Percentiles rank a stretch among this genome's conserved stretches.
These are phyloP conservation scores for Microplitis mediator DNA, from an alignment of 1,140 invertebrate genomes.

Conservation along the genomic window DNA sequence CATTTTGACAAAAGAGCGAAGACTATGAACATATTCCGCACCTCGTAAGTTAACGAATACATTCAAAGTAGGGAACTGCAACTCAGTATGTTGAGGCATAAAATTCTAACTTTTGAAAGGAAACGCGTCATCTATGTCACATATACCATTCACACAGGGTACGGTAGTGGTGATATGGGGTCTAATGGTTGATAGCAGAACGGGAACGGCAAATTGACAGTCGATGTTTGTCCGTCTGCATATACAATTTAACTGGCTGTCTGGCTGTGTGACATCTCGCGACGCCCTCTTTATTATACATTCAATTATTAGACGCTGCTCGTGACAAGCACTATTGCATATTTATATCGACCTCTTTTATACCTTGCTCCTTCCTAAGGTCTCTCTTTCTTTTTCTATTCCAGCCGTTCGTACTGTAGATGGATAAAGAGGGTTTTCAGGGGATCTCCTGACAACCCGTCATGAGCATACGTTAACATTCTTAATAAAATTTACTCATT, in stretches of 20 bases:
- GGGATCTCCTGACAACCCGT: conserved; percentile 46
- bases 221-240: conserved; percentile 48
- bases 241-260: conserved; percentile 33
- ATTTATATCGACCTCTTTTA: conserved; percentile 53
- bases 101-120: too few relatives aligned
- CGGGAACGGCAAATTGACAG: conserved; percentile 52
- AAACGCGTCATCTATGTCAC: background rate
- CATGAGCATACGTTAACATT: conserved; percentile 55
- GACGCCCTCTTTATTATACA: conserved; percentile 62
- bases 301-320: conserved; percentile 62
- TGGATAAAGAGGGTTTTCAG: too few relatives aligned
- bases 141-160: background rate
- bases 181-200: background rate
- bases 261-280: conserved; percentile 54
- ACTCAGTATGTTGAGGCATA: too few relatives aligned
- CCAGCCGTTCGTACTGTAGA: background rate
- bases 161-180: too few relatives aligned
- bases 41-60: too few relatives aligned
- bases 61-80: too few relatives aligned
- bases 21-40: too few relatives aligned
- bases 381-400: conserved; percentile 8
- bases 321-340: conserved; percentile 60
- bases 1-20: too few relatives aligned
- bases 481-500: conserved; percentile 29
- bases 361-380: background rate